Percentiles rank a stretch among this genome's conserved stretches.
These are phyloP conservation scores for Crotophaga sulcirostris DNA, from an alignment of 2,113 vertebrate genomes.

Conservation along the genomic window DNA sequence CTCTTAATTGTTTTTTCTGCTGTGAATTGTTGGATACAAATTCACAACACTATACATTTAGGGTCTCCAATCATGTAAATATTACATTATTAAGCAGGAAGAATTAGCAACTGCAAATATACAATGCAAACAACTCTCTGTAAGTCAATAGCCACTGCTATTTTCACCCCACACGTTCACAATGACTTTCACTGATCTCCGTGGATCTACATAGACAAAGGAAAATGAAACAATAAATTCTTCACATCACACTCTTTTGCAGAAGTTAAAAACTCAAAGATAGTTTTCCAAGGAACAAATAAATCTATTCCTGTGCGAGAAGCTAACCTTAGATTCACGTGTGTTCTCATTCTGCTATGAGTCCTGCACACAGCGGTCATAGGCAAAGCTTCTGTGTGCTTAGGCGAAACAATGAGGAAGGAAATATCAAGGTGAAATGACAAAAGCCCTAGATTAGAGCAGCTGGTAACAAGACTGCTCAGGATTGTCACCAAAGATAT, in stretches of 20 bases:
- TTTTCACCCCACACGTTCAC: background rate
- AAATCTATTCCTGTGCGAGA: background rate
- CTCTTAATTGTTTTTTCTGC: background rate
- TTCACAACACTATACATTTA: background rate
- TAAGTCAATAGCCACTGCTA: background rate
- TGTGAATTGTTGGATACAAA: background rate
- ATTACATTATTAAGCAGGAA: background rate
- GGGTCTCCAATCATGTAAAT: background rate
- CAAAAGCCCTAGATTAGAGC: background rate
- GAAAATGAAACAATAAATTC: slow-evolving; percentile 30
- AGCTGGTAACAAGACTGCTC: slow-evolving; percentile 59
- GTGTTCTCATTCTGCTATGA: background rate
- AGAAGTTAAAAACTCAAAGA: background rate
- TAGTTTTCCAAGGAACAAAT: background rate
- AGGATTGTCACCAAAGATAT: slow-evolving; percentile 43
- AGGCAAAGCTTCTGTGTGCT: background rate
- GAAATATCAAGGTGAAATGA: slow-evolving; percentile 62
- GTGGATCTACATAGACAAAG: background rate
- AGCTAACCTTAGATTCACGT: background rate
- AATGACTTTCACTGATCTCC: background rate
- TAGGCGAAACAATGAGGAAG: slow-evolving; percentile 12
- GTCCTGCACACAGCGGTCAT: background rate
- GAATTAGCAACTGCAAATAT: background rate
- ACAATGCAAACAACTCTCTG: background rate
- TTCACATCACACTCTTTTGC: background rate